Base-by-base conservation (phyloP, 2,797 vertebrate species). In the Muscicapa comitata region DNA sequence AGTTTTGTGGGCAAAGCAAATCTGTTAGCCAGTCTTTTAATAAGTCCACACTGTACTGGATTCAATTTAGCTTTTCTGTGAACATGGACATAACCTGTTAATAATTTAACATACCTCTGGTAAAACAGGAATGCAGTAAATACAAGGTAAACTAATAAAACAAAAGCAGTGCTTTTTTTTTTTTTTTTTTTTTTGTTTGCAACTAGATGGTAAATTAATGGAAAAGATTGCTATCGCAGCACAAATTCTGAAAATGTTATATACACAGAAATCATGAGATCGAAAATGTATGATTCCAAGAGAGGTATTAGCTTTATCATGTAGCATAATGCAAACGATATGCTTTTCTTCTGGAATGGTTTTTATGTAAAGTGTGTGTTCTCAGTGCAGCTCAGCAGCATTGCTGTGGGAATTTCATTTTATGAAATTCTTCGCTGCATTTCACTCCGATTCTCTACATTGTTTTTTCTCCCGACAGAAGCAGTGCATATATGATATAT, bases 81-180 rank as follows among this genome's bases (percentile, higher is more conserved):
- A 93, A 96, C 84, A 78, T 68, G 93, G 92, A 75, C 76, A 95
- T 71, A 93, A 88, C 50, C n/a, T 93, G 75, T 96, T 96, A 96
- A 96, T 95, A 96, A 96, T 97, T 96, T 85, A 96, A 89, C 76
- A 85, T 62, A 88, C 83, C 81, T 89, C 68, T 83, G 68, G 93
- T 91, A 88, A 86, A 94, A 78, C 37, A 84, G 53, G 65, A 94
- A 83, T 71, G 71, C 28, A 79, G 63, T 71, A 91, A 83, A 92
- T 76, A 95, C 89, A 96, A 96, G 37, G 86, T 90, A 94, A 93
- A 91, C 70, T 76, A 90, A 88, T 72, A 93, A 84, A 97, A 90
- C n/a, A 91, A 90, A 93, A 88, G 28, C 45, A 76, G 31, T 18
- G 31, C 5, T 91, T 94, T 73, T 31, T 92, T 92, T 83, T 82